Evolutionary conservation across 2,797 vertebrate species (phyloP), one percentile per base, ranked within the genome.

Genomic region (Semaprochilodus insignis): DNA sequence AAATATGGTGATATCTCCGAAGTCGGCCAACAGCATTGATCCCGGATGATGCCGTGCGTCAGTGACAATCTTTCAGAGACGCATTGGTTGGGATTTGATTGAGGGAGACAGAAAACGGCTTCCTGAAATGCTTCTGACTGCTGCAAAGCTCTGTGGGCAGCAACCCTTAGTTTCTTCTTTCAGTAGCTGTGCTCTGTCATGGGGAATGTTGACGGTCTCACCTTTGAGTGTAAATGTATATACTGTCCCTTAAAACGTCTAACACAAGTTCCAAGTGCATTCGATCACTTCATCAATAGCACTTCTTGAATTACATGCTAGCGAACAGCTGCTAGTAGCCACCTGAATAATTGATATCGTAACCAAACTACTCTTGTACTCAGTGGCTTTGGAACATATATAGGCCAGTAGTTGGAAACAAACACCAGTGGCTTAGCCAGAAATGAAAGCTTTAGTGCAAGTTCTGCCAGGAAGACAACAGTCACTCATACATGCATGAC

Each of bases 21-120:
- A 71, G 72, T 80, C 55, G 15, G 77, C 71, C 70, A 83, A 75
- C 77, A 77, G 67, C 70, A 77, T 54, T 77, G 81, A 55, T 82
- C 77, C 48, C 74, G 62, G 55, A 77, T 77, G 74, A 72, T 72
- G 27, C 44, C 36, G 65, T 62, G 65, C 40, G 60, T 71, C 81
- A 71, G 19, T 71, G 66, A 52, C 27, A 55, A 74, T 83, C 62
- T 80, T 80, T 76, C 71, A 80, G 59, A 63, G 57, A n/a, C 10
- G 16, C n/a, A 36, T 16, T 17, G 72, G 63, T 75, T 75, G 14
- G 7, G 77, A 75, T 75, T 75, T 80, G 71, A 83, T 79, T 69
- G 27, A n/a, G 31, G 21, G 62, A 55, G 72, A 71, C 77, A 67
- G 63, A 40, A 70, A 70, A 44, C 63, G n/a, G 25, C 71, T 59